phyloP scores from a whole-genome alignment of 2,888 invertebrate genomes.

The Margaritifera margaritifera region DNA sequence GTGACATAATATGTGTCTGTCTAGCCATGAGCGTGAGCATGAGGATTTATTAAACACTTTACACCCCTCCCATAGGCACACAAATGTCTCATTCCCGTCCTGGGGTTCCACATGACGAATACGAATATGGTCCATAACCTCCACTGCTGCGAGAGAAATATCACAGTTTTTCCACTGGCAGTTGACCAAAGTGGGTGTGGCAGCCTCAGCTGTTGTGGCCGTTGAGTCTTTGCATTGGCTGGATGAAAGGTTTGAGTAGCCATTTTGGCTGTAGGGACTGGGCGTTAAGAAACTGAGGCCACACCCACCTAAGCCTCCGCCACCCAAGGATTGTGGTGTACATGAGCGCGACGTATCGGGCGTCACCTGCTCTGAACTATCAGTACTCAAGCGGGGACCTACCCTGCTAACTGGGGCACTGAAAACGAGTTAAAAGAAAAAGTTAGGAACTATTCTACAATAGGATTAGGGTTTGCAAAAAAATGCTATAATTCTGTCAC shows the following conservation, averaged over 20 bases:
- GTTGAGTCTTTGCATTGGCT: constrained; percentile 36
- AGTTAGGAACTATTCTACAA: too few relatives aligned
- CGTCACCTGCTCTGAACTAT: constrained; percentile 25
- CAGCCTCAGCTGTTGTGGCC: constrained; percentile 6
- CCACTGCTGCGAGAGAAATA: constrained; percentile 46
- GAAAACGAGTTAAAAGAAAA: too few relatives aligned
- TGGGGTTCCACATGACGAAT: constrained; percentile 76
- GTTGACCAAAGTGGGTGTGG: constrained; percentile 7
- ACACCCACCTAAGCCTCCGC: constrained; percentile 4
- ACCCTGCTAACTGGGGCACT: too few relatives aligned
- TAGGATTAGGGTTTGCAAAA: too few relatives aligned
- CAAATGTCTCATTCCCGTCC: constrained; percentile 84
- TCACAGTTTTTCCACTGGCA: constrained; percentile 71
- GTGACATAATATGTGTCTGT: constrained; percentile 92
- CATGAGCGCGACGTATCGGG: constrained; percentile 55
- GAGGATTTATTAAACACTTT: constrained; percentile 94
- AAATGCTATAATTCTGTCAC: too few relatives aligned
- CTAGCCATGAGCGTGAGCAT: constrained; percentile 93
- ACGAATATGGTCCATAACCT: constrained; percentile 66
- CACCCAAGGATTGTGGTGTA: constrained; percentile 47
- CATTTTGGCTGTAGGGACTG: constrained; percentile 31
- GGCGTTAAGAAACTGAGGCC: neutral
- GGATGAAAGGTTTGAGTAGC: constrained; percentile 37
- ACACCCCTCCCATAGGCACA: constrained; percentile 94
- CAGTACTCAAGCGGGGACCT: too few relatives aligned